Conservation (phyloP, 2,797 vertebrate species). For the Adrianichthys oophorus region DNA sequence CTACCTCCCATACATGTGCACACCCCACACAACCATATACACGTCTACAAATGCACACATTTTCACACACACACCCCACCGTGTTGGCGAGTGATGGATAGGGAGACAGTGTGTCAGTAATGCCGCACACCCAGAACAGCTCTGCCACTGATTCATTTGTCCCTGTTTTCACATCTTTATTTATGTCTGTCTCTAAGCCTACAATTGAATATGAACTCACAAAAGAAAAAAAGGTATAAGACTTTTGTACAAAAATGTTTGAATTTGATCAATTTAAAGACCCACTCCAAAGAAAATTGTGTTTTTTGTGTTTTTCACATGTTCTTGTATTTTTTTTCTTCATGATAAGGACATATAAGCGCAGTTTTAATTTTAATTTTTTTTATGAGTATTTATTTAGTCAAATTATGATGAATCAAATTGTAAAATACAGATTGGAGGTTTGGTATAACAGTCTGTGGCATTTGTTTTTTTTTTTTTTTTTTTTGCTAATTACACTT, state of each 20-base stretch:
- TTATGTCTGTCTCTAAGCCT: conserved; percentile 45
- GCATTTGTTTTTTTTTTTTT: neutral
- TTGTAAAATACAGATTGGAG: too few species aligned
- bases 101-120: conserved; percentile 65
- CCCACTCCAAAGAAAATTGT: too few species aligned
- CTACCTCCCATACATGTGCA: conserved; percentile 32
- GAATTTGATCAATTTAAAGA: too few species aligned
- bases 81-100: conserved; percentile 75
- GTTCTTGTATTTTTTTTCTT: too few species aligned
- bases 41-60: conserved; percentile 13
- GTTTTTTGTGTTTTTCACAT: too few species aligned
- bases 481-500: neutral
- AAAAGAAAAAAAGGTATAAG: neutral
- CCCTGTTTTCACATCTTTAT: conserved; percentile 57
- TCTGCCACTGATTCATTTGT: conserved; percentile 62
- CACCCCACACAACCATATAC: neutral
- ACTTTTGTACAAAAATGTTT: too few species aligned
- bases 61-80: conserved; percentile 31
- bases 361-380: too few species aligned
- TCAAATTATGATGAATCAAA: too few species aligned
- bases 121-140: conserved; percentile 63
- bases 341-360: too few species aligned
- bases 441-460: neutral
- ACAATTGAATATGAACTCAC: conserved; percentile 53
- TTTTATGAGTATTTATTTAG: too few species aligned